Conservation (phyloP, 2,888 invertebrate species). For the Callosobruchus maculatus region DNA sequence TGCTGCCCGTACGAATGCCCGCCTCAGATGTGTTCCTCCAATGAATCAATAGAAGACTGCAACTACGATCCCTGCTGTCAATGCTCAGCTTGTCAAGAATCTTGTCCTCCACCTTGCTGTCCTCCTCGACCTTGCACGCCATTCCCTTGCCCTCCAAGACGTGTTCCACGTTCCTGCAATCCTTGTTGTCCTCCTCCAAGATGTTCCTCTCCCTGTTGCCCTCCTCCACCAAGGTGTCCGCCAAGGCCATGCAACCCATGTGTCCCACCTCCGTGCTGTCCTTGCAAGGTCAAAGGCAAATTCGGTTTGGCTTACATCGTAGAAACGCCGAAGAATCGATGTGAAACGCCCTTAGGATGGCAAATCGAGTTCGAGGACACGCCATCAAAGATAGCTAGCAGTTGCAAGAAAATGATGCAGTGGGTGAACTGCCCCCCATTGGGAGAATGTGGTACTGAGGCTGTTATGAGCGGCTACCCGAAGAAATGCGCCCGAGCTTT, state of each 20-base stretch:
- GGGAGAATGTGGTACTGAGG: constrained; percentile 6
- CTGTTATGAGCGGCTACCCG: not conserved
- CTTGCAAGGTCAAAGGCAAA: constrained; percentile 31
- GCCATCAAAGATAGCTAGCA: constrained; percentile 37
- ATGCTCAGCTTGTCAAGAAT: no score
- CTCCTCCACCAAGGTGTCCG: not conserved
- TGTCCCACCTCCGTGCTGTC: constrained; percentile 2
- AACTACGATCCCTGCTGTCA: no score
- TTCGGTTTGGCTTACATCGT: constrained; percentile 43
- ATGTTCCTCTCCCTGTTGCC: no score
- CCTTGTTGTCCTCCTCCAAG: not conserved
- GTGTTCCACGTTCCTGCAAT: no score
- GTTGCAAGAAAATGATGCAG: constrained; percentile 38
- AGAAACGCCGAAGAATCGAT: constrained; percentile 35
- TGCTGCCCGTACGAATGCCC: no score
- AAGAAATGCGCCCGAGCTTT: not conserved
- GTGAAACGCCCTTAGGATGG: constrained; percentile 40
- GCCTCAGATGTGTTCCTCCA: no score
- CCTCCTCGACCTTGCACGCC: no score
- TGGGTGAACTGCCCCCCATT: constrained; percentile 42
- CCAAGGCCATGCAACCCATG: constrained; percentile 1
- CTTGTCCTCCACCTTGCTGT: no score
- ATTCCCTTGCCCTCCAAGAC: no score
- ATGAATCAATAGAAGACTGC: no score
- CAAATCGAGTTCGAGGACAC: constrained; percentile 44